Percentiles rank a stretch among this genome's conserved stretches.
Evolutionary conservation across 2,797 vertebrate species (phyloP).

Genomic region (Oryzias sinensis): DNA sequence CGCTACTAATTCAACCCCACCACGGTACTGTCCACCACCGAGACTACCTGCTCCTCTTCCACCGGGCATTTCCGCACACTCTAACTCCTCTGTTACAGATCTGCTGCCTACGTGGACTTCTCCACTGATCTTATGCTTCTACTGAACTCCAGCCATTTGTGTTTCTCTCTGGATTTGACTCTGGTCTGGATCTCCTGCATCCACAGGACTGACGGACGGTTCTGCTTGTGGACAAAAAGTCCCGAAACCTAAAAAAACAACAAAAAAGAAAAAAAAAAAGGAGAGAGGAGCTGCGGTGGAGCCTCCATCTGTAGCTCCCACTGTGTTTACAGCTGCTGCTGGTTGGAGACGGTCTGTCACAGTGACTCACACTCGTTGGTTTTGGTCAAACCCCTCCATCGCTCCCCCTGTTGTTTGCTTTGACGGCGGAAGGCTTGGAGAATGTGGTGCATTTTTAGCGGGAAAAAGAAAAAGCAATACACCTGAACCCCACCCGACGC

Average conservation of each 20-base stretch:
- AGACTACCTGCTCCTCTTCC: constrained; percentile 52
- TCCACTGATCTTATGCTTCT: constrained; percentile 41
- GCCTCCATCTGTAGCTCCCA: constrained; percentile 38
- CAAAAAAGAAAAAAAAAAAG: constrained; percentile 2
- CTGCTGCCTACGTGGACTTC: constrained; percentile 49
- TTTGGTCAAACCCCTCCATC: not conserved
- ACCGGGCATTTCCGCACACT: constrained; percentile 59
- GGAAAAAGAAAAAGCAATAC: constrained; percentile 2
- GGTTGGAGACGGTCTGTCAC: constrained; percentile 59
- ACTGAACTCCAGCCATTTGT: constrained; percentile 46
- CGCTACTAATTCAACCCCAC: constrained; percentile 57
- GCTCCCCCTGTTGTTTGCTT: constrained; percentile 4
- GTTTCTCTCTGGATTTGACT: constrained; percentile 17
- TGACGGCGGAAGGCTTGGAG: constrained; percentile 8
- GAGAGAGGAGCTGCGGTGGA: constrained; percentile 18
- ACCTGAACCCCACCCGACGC: not conserved
- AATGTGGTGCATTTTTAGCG: constrained; percentile 28
- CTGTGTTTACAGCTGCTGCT: constrained; percentile 56
- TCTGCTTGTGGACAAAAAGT: constrained; percentile 8
- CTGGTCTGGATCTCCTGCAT: constrained; percentile 28
- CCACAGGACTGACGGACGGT: constrained; percentile 34
- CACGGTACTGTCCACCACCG: constrained; percentile 59
- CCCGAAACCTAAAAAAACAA: too few relatives aligned
- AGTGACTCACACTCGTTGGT: constrained; percentile 9
- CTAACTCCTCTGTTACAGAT: constrained; percentile 49